Conservation (phyloP, 2,888 invertebrate species). For the Heterodera filipjevi region DNA sequence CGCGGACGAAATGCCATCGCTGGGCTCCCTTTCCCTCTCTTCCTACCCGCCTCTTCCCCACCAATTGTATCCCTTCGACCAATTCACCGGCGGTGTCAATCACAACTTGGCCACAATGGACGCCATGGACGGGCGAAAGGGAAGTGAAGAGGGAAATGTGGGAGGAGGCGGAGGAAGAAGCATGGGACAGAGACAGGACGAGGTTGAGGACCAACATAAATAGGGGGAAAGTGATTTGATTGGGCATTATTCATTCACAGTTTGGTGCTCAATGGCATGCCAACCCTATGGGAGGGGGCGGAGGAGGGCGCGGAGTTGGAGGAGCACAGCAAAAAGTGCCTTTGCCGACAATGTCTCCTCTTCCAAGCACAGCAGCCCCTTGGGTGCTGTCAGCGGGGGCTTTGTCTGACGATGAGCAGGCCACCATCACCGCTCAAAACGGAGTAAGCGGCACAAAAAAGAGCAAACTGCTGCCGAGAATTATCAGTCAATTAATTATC, state of each 20-base stretch:
- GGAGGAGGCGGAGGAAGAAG: neutral
- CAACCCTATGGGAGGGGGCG: neutral
- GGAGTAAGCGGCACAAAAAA: neutral
- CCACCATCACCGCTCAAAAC: neutral
- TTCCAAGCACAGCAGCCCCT: neutral
- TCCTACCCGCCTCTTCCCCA: neutral
- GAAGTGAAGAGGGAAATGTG: slow-evolving; percentile 2
- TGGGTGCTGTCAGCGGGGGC: neutral
- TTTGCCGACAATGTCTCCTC: neutral
- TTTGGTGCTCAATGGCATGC: neutral
- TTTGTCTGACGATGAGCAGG: neutral
- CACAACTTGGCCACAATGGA: neutral
- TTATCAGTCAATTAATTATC: no score
- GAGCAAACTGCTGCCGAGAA: neutral
- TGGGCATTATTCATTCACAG: neutral
- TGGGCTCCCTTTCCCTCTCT: slow-evolving; percentile 4
- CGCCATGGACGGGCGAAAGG: neutral
- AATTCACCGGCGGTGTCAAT: neutral
- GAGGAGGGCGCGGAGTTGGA: neutral
- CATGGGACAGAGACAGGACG: neutral
- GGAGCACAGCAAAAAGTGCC: neutral
- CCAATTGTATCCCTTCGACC: neutral
- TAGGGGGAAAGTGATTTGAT: neutral
- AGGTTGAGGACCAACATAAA: neutral
- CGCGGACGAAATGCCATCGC: neutral